A percentile compares a stretch with the other conserved stretches of the same genome.
These are phyloP conservation scores for Poeciliopsis presidionis DNA, from an alignment of 2,797 vertebrate genomes.

Conservation along the genomic window DNA sequence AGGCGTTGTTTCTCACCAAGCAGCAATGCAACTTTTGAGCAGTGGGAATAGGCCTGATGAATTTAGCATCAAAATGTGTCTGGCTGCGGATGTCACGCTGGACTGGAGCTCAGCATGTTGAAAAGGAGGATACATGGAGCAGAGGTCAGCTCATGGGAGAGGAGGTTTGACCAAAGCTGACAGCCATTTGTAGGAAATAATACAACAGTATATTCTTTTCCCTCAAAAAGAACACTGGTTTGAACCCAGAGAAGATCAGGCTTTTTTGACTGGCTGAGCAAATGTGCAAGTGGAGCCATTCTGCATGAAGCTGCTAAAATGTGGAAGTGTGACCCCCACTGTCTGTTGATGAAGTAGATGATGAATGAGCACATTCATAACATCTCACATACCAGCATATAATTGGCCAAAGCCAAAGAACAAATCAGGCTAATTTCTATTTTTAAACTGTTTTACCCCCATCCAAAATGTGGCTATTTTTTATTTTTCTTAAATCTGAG, in stretches of 20 bases:
- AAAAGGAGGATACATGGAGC: constrained; percentile 3
- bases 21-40: not conserved
- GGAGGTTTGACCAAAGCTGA: not conserved
- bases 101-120: not conserved
- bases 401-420: not conserved
- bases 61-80: constrained; percentile 8
- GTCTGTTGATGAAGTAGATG: not conserved
- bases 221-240: not conserved
- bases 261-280: constrained; percentile 8
- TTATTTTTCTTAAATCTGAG: not conserved
- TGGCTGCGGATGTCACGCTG: constrained; percentile 17
- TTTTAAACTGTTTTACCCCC: not conserved
- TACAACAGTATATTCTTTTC: constrained; percentile 2
- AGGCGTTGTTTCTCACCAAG: constrained; percentile 3
- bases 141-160: constrained; percentile 11
- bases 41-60: constrained; percentile 16
- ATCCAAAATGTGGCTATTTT: not conserved
- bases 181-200: not conserved
- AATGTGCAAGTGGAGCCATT: not conserved
- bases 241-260: not conserved
- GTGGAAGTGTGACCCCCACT: not conserved
- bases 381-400: not conserved
- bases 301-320: not conserved
- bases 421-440: not conserved
- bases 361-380: not conserved